Conservation (phyloP, 2,888 invertebrate species). For the Notodonta dromedarius region DNA sequence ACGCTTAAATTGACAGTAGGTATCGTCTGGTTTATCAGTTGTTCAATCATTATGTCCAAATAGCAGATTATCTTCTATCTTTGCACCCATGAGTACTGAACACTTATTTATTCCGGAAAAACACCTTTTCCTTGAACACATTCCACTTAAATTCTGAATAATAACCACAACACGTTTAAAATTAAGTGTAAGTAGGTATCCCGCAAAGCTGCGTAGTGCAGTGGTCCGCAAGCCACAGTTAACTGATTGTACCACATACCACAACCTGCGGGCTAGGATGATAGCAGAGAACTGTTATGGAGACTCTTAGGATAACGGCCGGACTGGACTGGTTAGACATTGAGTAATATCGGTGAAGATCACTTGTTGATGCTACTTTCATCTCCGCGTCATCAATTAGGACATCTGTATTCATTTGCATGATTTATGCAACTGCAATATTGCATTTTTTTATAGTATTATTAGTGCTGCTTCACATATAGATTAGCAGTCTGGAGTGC, state of each 20-base stretch:
- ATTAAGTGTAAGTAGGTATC: constrained; percentile 28
- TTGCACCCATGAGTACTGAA: neutral
- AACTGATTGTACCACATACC: constrained; percentile 59
- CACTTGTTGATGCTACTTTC: constrained; percentile 2
- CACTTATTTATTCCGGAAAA: neutral
- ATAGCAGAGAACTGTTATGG: constrained; percentile 56
- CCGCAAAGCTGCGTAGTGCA: constrained; percentile 40
- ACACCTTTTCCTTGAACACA: neutral
- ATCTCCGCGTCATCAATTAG: neutral
- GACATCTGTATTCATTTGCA: neutral
- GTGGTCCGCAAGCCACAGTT: constrained; percentile 36
- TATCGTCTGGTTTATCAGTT: neutral
- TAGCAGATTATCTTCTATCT: neutral
- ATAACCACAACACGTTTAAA: constrained; percentile 22
- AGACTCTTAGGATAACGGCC: constrained; percentile 57
- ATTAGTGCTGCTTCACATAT: neutral
- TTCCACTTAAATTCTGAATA: neutral
- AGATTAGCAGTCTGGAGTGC: neutral
- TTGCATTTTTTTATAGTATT: neutral
- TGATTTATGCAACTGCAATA: neutral
- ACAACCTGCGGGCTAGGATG: constrained; percentile 27
- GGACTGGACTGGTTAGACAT: constrained; percentile 29
- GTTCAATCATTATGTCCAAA: neutral
- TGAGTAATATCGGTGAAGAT: constrained; percentile 22
- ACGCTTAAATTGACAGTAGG: neutral